phyloP scores from a whole-genome alignment of 1,140 invertebrate species.

The Drosophila pseudoananassae region DNA sequence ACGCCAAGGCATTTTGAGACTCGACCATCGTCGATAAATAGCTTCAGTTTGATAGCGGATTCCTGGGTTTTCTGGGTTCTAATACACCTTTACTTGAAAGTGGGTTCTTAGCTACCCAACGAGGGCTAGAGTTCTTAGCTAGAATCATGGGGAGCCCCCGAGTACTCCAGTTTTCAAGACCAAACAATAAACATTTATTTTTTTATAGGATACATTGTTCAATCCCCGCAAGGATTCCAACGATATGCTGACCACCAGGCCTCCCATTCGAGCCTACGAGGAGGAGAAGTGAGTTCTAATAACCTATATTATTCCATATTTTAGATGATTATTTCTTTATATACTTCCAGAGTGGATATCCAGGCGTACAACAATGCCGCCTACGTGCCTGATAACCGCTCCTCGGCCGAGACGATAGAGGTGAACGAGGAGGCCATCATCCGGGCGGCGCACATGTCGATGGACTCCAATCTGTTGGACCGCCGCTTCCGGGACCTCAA shows the following conservation, averaged over 20 bases:
- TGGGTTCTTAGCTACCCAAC: no score
- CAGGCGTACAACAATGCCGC: conserved; percentile 66
- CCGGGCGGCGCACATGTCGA: conserved; percentile 75
- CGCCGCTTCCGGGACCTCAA: conserved; percentile 77
- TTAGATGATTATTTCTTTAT: not conserved
- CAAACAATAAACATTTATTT: not conserved
- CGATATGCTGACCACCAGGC: conserved; percentile 68
- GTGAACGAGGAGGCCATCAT: conserved; percentile 73
- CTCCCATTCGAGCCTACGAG: conserved; percentile 76
- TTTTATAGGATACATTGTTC: conserved; percentile 69
- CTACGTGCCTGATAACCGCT: conserved; percentile 65
- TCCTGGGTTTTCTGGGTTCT: not conserved
- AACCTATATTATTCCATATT: not conserved
- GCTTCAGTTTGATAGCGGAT: conserved; percentile 17
- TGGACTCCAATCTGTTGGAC: conserved; percentile 64
- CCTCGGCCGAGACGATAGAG: conserved; percentile 67
- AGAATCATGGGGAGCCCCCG: no score
- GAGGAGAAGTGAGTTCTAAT: conserved; percentile 55
- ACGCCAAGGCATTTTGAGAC: not conserved
- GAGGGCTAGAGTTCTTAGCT: no score
- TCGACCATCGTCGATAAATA: not conserved
- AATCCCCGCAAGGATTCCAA: conserved; percentile 78
- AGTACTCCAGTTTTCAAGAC: no score
- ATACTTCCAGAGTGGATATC: conserved; percentile 48
- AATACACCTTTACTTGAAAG: not conserved